A percentile compares a stretch with the other conserved stretches of the same genome.
Evolutionary conservation across 2,888 invertebrate genomes (phyloP).

Genomic region (Lepas anatifera): DNA sequence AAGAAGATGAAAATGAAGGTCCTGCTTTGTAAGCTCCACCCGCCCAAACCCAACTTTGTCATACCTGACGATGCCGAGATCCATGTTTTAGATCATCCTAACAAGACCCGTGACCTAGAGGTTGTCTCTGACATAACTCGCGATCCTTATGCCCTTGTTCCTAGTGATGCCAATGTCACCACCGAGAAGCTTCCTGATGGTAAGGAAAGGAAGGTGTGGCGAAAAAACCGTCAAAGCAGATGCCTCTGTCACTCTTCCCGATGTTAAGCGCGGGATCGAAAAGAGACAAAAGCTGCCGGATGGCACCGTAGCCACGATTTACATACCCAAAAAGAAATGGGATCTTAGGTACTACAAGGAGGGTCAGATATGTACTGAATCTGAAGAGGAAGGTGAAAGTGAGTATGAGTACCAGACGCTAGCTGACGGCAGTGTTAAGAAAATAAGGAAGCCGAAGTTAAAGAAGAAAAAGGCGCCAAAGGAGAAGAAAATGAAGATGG

Average conservation of each 20-base stretch:
- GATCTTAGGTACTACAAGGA: neutral
- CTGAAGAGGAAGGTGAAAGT: neutral
- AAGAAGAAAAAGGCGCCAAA: neutral
- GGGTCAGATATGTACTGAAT: neutral
- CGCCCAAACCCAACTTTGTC: neutral
- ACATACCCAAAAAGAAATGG: neutral
- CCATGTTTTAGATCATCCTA: neutral
- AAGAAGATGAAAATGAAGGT: conserved; percentile 9
- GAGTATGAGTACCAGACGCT: neutral
- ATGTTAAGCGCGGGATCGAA: neutral
- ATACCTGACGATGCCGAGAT: neutral
- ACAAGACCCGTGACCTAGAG: neutral
- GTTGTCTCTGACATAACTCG: neutral
- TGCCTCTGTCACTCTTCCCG: neutral
- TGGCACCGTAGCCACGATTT: neutral
- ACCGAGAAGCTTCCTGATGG: neutral
- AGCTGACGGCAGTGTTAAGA: neutral
- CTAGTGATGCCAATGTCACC: neutral
- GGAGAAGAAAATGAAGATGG: neutral
- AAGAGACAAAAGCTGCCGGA: neutral
- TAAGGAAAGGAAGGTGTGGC: neutral
- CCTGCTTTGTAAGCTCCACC: neutral
- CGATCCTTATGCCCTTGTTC: neutral
- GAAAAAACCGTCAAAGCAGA: neutral
- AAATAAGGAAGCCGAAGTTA: neutral